Evolutionary conservation across 2,888 invertebrate genomes (phyloP), one percentile per base, ranked within the genome.

Genomic region (Pardosa pseudoannulata): DNA sequence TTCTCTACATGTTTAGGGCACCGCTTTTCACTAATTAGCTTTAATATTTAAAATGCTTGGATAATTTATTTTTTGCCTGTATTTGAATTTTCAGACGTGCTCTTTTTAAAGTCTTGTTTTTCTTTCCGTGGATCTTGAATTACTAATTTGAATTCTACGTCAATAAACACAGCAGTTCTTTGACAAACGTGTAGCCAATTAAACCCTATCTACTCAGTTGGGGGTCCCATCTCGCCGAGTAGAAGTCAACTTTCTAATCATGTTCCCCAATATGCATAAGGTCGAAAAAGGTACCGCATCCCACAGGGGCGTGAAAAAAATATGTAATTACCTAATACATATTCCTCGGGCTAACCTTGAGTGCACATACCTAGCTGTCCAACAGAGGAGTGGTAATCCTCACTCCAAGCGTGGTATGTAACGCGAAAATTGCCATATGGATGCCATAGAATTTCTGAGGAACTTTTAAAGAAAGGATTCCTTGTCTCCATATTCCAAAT

Each of bases 221-320:
- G 56, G 11, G 23, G 23, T 56, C 23, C 56, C 5, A 16, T 46
- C 46, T 2, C 16, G 1, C 46, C 11, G 56, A 56, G 23, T n/a
- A n/a, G 23, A 19, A 56, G 23, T 56, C 56, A 3, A 23, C 56
- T 56, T 6, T 16, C n/a, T 46, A 13, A 16, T 3, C 23, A 19
- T 6, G 56, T 56, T 23, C 23, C 56, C 23, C 56, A 56, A n/a
- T 56, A 2, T 56, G 56, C 56, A 56, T 56, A 56, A 1, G 19
- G 56, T 11, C 23, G 7, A 3, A 23, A 19, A 56, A 56, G 56
- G 56, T 5, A 23, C 56, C 56, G 56, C 56, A 5, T 56, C 56
- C 23, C 56, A 29, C 50, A 50, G 36, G 73, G 62, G 62, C 32
- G 36, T 32, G 62, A 73, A 73, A 73, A 62, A 72, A 16, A n/a